These are phyloP conservation scores for Trachythela sp. DNA, from an alignment of 64 coral and sea anemone genomes.

Conservation along the genomic window DNA sequence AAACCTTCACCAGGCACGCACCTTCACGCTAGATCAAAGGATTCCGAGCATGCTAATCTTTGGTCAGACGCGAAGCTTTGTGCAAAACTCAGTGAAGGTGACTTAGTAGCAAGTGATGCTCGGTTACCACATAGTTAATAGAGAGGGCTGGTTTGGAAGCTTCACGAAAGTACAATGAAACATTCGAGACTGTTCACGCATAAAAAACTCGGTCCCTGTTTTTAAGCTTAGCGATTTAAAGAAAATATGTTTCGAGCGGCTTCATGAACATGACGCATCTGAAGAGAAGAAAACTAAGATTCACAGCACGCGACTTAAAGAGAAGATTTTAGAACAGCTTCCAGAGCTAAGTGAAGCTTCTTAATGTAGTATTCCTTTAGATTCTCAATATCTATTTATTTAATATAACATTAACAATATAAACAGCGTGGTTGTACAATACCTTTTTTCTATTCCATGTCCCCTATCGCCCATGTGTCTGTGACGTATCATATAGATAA, in stretches of 20 bases:
- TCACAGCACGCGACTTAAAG: neutral
- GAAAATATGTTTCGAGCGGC: neutral
- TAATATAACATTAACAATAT: too few relatives aligned
- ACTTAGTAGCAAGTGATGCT: slow-evolving; percentile 55
- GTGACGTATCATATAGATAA: too few relatives aligned
- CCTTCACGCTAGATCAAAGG: too few relatives aligned
- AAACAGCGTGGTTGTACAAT: too few relatives aligned
- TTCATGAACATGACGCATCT: neutral
- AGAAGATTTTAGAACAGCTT: neutral
- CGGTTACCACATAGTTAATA: too few relatives aligned
- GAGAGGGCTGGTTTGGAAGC: too few relatives aligned
- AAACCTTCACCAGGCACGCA: too few relatives aligned
- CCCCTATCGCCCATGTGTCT: too few relatives aligned
- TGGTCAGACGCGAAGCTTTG: slow-evolving; percentile 41
- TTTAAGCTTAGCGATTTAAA: neutral
- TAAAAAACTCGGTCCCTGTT: neutral
- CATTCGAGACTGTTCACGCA: neutral
- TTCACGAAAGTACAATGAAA: slow-evolving; percentile 61
- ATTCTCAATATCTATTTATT: too few relatives aligned
- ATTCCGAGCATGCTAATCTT: too few relatives aligned
- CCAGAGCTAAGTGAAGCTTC: neutral
- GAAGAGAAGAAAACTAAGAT: neutral
- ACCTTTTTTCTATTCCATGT: too few relatives aligned
- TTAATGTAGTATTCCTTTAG: too few relatives aligned
- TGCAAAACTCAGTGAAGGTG: slow-evolving; percentile 59